phyloP scores from a whole-genome alignment of 2,888 invertebrate genomes.

The Ecliptopera silaceata region DNA sequence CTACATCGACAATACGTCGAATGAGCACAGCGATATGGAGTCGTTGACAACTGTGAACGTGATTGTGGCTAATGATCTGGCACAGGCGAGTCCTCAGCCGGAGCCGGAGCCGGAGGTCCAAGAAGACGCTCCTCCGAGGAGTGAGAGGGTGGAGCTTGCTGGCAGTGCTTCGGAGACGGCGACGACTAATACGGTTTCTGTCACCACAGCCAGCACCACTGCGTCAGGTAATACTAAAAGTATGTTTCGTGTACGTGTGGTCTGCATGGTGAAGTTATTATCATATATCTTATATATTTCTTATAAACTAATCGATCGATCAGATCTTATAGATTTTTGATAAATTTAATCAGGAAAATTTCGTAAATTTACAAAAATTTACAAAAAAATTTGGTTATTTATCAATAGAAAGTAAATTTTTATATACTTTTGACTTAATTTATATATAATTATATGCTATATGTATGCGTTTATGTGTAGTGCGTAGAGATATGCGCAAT shows the following conservation, averaged over 20 bases:
- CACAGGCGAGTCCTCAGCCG: slow-evolving; percentile 58
- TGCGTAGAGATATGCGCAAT: slow-evolving; percentile 4
- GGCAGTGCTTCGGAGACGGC: slow-evolving; percentile 47
- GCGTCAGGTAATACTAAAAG: slow-evolving; percentile 68
- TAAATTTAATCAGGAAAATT: background rate
- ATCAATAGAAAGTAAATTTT: background rate
- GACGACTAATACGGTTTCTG: slow-evolving; percentile 55
- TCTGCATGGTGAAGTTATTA: background rate
- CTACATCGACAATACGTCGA: slow-evolving; percentile 70
- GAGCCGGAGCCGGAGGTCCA: slow-evolving; percentile 52
- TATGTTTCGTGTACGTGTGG: background rate
- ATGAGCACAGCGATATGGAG: slow-evolving; percentile 68
- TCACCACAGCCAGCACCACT: slow-evolving; percentile 65
- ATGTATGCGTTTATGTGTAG: background rate
- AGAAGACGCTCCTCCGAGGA: slow-evolving; percentile 59
- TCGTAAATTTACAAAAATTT: background rate
- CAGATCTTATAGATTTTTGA: background rate
- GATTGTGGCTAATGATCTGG: slow-evolving; percentile 72
- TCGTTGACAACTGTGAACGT: slow-evolving; percentile 77
- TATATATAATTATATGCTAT: background rate
- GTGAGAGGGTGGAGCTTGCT: slow-evolving; percentile 68
- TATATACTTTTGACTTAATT: background rate
- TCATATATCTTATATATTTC: too few species aligned
- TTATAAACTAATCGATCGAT: too few species aligned
- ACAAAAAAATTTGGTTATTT: background rate